Evolutionary conservation across 2,113 vertebrate species (phyloP).

Genomic region (Girardinichthys multiradiatus): DNA sequence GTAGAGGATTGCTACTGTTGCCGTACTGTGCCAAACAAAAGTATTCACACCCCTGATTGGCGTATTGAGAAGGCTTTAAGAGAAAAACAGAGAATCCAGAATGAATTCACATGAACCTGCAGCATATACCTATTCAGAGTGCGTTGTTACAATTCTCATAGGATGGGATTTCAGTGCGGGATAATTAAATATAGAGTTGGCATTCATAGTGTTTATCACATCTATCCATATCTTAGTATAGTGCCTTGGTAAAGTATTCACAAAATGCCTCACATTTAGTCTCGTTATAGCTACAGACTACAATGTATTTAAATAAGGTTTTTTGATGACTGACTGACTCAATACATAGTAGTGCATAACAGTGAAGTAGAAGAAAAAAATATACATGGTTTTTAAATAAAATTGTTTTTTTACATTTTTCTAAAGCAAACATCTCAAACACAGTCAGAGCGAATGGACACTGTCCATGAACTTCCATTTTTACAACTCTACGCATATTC

Average conservation of each 20-base stretch:
- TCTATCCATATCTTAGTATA: neutral
- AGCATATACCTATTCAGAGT: too few relatives aligned
- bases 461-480: neutral
- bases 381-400: too few relatives aligned
- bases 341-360: neutral
- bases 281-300: neutral
- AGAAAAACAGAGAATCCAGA: neutral
- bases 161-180: neutral
- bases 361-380: too few relatives aligned
- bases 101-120: neutral
- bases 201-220: neutral
- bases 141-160: neutral
- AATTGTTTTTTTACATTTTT: too few relatives aligned
- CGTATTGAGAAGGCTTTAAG: neutral
- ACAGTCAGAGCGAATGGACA: neutral
- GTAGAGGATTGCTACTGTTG: constrained; percentile 44
- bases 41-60: neutral
- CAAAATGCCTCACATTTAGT: neutral
- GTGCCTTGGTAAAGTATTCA: neutral
- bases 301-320: neutral
- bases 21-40: neutral
- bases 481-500: neutral
- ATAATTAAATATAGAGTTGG: neutral
- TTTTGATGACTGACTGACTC: neutral
- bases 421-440: too few relatives aligned